Evolutionary conservation across 2,888 invertebrate genomes (phyloP), one percentile per base, ranked within the genome.

Genomic region (Eristalinus sepulchralis): DNA sequence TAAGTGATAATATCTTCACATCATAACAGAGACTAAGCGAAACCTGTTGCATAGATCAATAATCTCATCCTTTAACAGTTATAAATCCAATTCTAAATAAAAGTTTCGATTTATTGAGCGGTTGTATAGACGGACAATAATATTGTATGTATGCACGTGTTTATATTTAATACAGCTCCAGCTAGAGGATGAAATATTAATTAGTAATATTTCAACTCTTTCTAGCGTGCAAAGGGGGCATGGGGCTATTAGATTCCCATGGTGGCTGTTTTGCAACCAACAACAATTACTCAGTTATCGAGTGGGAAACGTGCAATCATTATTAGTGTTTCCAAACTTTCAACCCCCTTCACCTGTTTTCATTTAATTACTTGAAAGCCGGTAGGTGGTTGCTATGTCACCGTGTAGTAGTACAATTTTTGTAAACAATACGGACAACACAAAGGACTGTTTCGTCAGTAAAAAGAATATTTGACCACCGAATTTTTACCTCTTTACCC

Each of bases 371-470:
- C n/a, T 31, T 34, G n/a, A 78, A 75, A 57, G 57, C 82, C 81
- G 81, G 85, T 70, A 68, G 60, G 55, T 64, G 85, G 85, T 85
- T 85, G 85, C 85, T 85, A 85, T 85, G 85, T 73, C 77, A 85
- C 77, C 82, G 64, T 27, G 39, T 13, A 13, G 13, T 20, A 64
- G 20, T 68, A 53, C 68, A 73, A 82, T 63, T 77, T 71, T 75
- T 82, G 77, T 85, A 85, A 85, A 85, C 85, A 85, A 34, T 77
- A 8, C 34, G 39, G 22, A 22, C 39, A 71, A 57, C n/a, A n/a
- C n/a, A 73, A 75, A 53, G 20, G 63, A 34, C 31, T 24, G 22
- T 24, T n/a, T 55, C 39, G 60, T 77, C 77, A 85, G 85, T 81
- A 82, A 77, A n/a, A 47, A 47, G 63, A 55, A 73, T 17, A 75